Conservation (phyloP, 2,888 invertebrate species). For the Nemoura dubitans region DNA sequence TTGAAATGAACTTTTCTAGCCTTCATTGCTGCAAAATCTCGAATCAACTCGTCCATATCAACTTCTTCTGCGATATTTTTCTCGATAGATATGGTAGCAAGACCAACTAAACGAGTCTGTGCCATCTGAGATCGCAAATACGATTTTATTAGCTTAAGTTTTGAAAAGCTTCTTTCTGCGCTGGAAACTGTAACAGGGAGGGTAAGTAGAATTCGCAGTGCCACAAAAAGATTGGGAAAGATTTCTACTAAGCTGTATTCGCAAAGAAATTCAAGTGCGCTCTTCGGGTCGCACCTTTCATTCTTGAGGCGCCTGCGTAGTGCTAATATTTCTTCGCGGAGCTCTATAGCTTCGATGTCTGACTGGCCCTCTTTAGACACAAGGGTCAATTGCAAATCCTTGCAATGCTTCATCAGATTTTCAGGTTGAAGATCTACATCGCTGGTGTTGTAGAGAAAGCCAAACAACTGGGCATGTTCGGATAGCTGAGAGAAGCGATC, state of each 20-base stretch:
- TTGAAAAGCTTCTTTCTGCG: not conserved
- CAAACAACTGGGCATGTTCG: slow-evolving; percentile 28
- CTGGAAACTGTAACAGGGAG: not conserved
- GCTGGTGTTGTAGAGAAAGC: slow-evolving; percentile 31
- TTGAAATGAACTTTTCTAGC: not conserved
- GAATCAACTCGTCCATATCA: not conserved
- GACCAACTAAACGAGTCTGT: slow-evolving; percentile 1
- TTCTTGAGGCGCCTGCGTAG: slow-evolving; percentile 12
- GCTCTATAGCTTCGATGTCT: not conserved
- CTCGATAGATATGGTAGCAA: not conserved
- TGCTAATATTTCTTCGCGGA: slow-evolving; percentile 16
- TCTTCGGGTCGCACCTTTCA: not conserved
- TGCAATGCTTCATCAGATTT: not conserved
- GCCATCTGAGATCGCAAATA: not conserved
- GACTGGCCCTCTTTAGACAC: slow-evolving; percentile 13
- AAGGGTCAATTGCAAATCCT: slow-evolving; percentile 21
- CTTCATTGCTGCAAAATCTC: not conserved
- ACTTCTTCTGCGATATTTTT: not conserved
- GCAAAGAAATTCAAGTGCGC: slow-evolving; percentile 9
- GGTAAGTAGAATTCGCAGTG: not conserved
- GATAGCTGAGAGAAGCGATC: slow-evolving; percentile 29
- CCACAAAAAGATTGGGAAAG: slow-evolving; percentile 19
- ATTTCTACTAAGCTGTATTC: not conserved
- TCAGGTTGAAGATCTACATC: slow-evolving; percentile 1
- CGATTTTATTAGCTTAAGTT: not conserved